Evolutionary conservation across 2,113 vertebrate genomes (phyloP).

Genomic region (Pterophyllum scalare): DNA sequence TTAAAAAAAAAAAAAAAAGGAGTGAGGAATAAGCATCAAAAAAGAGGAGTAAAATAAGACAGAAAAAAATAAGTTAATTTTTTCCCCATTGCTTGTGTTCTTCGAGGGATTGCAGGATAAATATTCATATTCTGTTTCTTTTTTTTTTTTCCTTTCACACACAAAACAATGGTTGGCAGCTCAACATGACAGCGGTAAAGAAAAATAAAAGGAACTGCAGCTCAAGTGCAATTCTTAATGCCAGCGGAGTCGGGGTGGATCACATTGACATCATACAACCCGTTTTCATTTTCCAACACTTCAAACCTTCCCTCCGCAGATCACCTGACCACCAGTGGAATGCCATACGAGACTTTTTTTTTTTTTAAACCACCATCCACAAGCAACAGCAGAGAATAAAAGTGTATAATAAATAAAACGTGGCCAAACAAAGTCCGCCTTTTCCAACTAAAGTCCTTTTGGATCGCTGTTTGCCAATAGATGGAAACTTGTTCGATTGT

Average conservation of each 20-base stretch:
- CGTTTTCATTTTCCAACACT: constrained; percentile 40
- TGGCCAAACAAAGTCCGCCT: constrained; percentile 52
- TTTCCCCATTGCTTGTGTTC: constrained; percentile 43
- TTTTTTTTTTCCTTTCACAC: constrained; percentile 11
- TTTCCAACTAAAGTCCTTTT: constrained; percentile 39
- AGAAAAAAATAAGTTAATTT: constrained; percentile 72
- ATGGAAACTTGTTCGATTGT: constrained; percentile 21
- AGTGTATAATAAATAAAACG: constrained; percentile 69
- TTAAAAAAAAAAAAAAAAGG: constrained; percentile 70
- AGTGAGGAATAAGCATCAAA: constrained; percentile 61
- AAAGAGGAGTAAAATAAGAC: constrained; percentile 58
- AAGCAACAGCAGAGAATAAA: constrained; percentile 33
- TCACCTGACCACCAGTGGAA: constrained; percentile 73
- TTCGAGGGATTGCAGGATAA: constrained; percentile 68
- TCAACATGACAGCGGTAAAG: constrained; percentile 36
- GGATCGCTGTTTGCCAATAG: background rate
- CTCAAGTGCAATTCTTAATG: constrained; percentile 84
- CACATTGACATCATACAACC: constrained; percentile 64
- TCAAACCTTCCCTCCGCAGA: constrained; percentile 49
- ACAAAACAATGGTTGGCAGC: constrained; percentile 25
- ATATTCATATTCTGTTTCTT: constrained; percentile 58
- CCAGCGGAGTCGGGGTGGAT: constrained; percentile 53
- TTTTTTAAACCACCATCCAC: constrained; percentile 1
- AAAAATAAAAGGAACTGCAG: constrained; percentile 62
- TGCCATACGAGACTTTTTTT: constrained; percentile 58